Percentiles rank a stretch among this genome's conserved stretches.
These are phyloP conservation scores for Theropithecus gelada DNA, from an alignment of 2,113 vertebrate species.

Conservation along the genomic window DNA sequence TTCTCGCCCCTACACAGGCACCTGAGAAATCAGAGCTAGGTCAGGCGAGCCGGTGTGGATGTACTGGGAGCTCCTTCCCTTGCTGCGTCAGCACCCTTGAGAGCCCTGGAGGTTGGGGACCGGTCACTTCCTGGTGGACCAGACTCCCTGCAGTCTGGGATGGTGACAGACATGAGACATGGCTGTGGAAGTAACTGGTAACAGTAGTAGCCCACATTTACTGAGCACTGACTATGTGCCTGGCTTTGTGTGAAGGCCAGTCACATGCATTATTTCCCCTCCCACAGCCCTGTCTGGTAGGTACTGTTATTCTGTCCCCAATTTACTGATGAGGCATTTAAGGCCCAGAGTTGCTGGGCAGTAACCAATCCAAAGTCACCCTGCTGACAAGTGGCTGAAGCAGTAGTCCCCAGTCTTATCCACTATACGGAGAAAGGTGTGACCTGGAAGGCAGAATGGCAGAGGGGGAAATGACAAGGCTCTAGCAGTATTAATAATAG, in stretches of 20 bases:
- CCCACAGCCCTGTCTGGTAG: not conserved
- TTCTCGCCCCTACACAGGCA: not conserved
- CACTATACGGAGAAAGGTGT: not conserved
- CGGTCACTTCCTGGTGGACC: not conserved
- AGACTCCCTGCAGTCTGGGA: not conserved
- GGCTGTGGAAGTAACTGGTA: not conserved
- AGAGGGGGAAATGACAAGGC: not conserved
- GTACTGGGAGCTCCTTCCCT: constrained; percentile 90
- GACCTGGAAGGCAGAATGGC: not conserved
- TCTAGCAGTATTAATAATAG: not conserved
- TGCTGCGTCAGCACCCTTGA: constrained; percentile 83
- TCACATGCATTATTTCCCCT: not conserved
- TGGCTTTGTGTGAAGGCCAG: not conserved
- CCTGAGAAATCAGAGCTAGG: constrained; percentile 79
- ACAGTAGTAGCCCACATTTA: not conserved
- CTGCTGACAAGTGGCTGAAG: not conserved
- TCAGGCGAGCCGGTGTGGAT: constrained; percentile 89
- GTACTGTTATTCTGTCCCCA: not conserved
- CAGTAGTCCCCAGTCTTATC: not conserved
- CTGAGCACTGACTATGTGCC: not conserved
- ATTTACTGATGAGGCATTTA: not conserved
- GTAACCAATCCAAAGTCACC: not conserved
- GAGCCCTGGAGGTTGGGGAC: constrained; percentile 73
- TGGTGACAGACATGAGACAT: constrained; percentile 69
- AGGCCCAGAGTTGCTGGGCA: not conserved